Evolutionary conservation across 1,140 invertebrate species (phyloP).

Genomic region (Drosophila oshimai): DNA sequence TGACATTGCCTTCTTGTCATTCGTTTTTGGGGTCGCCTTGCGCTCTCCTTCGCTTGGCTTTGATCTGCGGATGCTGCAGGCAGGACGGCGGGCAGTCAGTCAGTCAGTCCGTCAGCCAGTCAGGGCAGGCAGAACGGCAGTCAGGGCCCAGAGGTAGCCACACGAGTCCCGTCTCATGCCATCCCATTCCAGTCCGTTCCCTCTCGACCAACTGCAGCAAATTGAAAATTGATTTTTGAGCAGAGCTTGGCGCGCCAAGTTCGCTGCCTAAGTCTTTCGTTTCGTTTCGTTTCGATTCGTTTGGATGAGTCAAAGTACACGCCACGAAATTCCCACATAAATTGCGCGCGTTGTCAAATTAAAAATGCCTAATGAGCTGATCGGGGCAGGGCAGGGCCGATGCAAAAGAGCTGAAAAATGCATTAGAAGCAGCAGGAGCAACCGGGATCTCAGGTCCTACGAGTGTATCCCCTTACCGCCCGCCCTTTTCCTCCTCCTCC

Average conservation of each 20-base stretch:
- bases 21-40: constrained; percentile 44
- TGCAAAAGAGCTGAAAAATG: constrained; percentile 78
- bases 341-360: constrained; percentile 79
- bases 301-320: constrained; percentile 71
- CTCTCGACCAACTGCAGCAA: constrained; percentile 61
- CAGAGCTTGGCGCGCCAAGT: constrained; percentile 30
- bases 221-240: constrained; percentile 78
- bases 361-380: constrained; percentile 81
- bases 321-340: constrained; percentile 79
- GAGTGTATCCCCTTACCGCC: neutral
- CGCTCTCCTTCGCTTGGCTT: constrained; percentile 52
- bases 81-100: constrained; percentile 18
- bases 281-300: constrained; percentile 30
- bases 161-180: constrained; percentile 1
- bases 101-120: neutral
- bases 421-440: constrained; percentile 61
- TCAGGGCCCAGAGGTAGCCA: constrained; percentile 34
- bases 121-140: neutral
- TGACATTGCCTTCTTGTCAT: constrained; percentile 6
- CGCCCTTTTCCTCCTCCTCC: no score
- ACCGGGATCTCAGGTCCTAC: constrained; percentile 10
- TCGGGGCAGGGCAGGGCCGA: constrained; percentile 35
- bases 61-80: constrained; percentile 63
- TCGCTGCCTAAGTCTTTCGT: constrained; percentile 58
- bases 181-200: neutral